phyloP scores from a whole-genome alignment of 2,113 vertebrate genomes.

The Anoplopoma fimbria region DNA sequence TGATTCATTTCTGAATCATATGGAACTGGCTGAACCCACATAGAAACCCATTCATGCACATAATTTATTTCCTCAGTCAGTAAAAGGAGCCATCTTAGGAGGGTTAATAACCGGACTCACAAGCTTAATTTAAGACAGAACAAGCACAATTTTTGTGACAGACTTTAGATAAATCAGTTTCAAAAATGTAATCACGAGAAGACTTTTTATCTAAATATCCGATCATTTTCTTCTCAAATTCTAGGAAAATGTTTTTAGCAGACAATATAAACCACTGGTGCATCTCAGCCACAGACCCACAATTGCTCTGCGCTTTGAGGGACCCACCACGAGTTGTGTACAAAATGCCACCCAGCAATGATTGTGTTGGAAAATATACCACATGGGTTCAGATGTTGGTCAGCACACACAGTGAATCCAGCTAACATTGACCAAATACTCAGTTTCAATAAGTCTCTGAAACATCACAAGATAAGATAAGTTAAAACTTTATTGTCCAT shows the following conservation, averaged over 20 bases:
- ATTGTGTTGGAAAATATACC: slow-evolving; percentile 43
- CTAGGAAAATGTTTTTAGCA: slow-evolving; percentile 40
- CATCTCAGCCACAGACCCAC: slow-evolving; percentile 49
- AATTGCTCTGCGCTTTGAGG: slow-evolving; percentile 36
- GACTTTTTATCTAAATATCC: neutral
- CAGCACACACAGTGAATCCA: neutral
- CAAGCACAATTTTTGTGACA: slow-evolving; percentile 9
- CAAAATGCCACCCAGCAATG: slow-evolving; percentile 49
- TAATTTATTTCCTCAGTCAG: neutral
- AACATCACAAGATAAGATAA: no score
- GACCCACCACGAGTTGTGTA: slow-evolving; percentile 66
- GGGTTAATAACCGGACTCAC: slow-evolving; percentile 1
- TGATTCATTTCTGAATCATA: neutral
- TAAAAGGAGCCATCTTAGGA: neutral
- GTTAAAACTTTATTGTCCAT: no score
- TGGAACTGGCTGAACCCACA: neutral
- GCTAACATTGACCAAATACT: slow-evolving; percentile 12
- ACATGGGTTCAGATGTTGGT: slow-evolving; percentile 31
- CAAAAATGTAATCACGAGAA: slow-evolving; percentile 25
- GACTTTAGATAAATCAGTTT: slow-evolving; percentile 15
- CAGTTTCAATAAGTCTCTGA: neutral
- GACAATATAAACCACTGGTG: slow-evolving; percentile 33
- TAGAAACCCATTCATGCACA: neutral
- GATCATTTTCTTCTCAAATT: slow-evolving; percentile 29
- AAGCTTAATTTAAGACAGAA: neutral